phyloP scores from a whole-genome alignment of 2,113 vertebrate species.

The Craseonycteris thonglongyai region DNA sequence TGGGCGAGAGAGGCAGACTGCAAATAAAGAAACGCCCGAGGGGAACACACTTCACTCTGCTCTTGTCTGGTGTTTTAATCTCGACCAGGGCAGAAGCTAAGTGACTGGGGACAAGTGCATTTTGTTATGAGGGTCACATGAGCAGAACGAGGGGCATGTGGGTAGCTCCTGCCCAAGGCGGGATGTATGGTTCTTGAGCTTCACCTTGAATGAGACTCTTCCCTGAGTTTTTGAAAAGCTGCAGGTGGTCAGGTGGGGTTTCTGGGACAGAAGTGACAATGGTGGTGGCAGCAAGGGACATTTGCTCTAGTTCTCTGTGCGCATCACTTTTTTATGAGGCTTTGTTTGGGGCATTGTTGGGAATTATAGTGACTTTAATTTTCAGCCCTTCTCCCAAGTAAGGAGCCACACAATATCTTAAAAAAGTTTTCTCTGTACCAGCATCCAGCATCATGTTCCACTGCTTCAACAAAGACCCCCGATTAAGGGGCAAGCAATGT shows the following conservation, averaged over 20 bases:
- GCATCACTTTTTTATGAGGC: not conserved
- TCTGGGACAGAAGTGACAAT: not conserved
- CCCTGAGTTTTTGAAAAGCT: not conserved
- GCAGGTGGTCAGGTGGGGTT: not conserved
- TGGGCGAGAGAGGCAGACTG: fast-evolving
- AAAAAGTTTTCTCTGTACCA: not conserved
- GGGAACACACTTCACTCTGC: not conserved
- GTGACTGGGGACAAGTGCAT: not conserved
- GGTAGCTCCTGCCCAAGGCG: not conserved
- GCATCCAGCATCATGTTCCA: not conserved
- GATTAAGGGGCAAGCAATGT: not conserved
- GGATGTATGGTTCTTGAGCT: not conserved
- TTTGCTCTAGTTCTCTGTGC: not conserved
- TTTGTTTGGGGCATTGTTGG: not conserved
- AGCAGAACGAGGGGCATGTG: not conserved
- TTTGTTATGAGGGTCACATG: not conserved
- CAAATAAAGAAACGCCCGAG: not conserved
- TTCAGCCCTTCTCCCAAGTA: not conserved
- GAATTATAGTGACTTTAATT: not conserved
- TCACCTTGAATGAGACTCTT: not conserved
- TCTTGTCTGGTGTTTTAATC: not conserved
- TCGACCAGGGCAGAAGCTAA: not conserved
- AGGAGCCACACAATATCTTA: not conserved
- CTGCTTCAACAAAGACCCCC: not conserved
- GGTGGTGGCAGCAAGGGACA: not conserved